phyloP scores from a whole-genome alignment of 2,113 vertebrate species.

The Siniperca knerii region DNA sequence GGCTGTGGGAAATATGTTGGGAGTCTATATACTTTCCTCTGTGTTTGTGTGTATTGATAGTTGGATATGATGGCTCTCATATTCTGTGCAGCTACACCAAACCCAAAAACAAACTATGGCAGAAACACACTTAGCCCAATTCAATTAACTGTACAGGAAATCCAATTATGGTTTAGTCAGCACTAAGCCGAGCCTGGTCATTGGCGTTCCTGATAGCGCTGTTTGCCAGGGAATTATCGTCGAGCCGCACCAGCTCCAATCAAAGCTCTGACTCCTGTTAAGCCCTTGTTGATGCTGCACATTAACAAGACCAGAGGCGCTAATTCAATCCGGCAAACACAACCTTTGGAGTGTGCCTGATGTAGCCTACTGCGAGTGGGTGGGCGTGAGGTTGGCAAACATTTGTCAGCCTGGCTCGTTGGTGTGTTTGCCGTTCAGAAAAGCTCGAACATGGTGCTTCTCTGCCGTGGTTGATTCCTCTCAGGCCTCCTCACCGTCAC shows the following conservation, averaged over 20 bases:
- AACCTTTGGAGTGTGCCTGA: conserved; percentile 38
- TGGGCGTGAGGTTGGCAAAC: background rate
- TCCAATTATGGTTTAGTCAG: conserved; percentile 50
- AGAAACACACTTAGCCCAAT: conserved; percentile 19
- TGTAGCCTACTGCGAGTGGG: conserved; percentile 4
- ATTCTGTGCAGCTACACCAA: background rate
- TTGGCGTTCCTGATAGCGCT: conserved; percentile 43
- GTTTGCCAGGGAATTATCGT: conserved; percentile 62
- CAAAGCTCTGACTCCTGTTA: conserved; percentile 41
- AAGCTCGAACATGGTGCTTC: background rate
- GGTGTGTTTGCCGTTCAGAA: conserved; percentile 3
- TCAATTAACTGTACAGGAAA: conserved; percentile 58
- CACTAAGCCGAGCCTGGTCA: conserved; percentile 53
- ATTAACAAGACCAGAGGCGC: conserved; percentile 54
- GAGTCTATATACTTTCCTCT: background rate
- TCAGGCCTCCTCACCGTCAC: background rate
- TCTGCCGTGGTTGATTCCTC: background rate
- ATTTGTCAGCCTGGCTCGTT: background rate
- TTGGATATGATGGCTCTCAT: background rate
- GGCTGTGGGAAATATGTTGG: background rate
- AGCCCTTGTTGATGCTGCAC: conserved; percentile 49
- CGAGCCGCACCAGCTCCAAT: conserved; percentile 17
- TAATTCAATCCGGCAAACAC: conserved; percentile 63
- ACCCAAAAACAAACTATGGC: conserved; percentile 25
- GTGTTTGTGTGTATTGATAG: background rate